These are phyloP conservation scores for Oostethus manadensis DNA, from an alignment of 2,113 vertebrate species.

Conservation along the genomic window DNA sequence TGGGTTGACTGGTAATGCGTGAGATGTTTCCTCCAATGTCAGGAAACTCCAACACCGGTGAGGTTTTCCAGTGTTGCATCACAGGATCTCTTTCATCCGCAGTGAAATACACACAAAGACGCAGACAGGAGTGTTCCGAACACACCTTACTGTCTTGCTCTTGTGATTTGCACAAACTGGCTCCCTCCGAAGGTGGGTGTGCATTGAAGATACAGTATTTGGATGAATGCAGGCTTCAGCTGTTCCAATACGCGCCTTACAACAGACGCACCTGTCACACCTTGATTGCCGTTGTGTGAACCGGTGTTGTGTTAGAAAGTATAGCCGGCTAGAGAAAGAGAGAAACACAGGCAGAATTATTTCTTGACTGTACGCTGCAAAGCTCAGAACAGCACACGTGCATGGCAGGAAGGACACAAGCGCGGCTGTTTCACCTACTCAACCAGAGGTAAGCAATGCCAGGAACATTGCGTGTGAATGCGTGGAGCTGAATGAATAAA, in stretches of 20 bases:
- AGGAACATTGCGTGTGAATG: too few relatives aligned
- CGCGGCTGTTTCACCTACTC: too few relatives aligned
- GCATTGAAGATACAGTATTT: constrained; percentile 12
- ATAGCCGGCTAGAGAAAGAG: constrained; percentile 12
- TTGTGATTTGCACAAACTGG: constrained; percentile 6
- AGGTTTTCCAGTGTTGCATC: constrained; percentile 6
- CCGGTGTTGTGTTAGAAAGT: constrained; percentile 9
- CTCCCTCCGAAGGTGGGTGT: constrained; percentile 19
- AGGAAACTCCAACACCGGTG: constrained; percentile 15
- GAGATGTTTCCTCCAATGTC: constrained; percentile 2
- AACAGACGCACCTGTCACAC: constrained; percentile 11
- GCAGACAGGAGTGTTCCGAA: constrained; percentile 13
- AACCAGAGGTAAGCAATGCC: too few relatives aligned
- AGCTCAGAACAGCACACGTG: constrained; percentile 20
- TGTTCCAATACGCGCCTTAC: constrained; percentile 16
- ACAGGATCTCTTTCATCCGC: constrained; percentile 6
- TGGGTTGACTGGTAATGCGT: constrained; percentile 1
- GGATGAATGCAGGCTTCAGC: constrained; percentile 15
- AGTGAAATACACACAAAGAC: constrained; percentile 17
- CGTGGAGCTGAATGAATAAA: too few relatives aligned
- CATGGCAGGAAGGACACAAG: background rate
- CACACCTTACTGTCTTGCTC: constrained; percentile 13
- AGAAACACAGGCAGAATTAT: constrained; percentile 16
- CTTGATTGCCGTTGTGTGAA: background rate
- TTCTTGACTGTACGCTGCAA: background rate